phyloP scores from a whole-genome alignment of 2,113 vertebrate genomes.

The Hucho hucho region DNA sequence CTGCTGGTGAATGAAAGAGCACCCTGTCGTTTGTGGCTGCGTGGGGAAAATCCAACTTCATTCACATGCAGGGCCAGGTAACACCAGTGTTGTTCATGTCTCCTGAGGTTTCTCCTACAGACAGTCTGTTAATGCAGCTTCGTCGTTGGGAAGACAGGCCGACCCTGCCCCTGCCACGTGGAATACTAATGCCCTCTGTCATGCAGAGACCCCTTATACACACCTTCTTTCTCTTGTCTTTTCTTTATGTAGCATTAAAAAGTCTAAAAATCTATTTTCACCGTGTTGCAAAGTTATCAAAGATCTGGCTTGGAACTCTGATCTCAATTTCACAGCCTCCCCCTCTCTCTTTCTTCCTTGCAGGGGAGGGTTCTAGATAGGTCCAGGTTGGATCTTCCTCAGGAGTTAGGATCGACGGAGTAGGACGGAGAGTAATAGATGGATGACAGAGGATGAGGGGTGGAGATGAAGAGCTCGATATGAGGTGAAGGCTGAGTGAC shows the following conservation, averaged over 20 bases:
- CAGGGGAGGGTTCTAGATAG: neutral
- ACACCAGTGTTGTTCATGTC: neutral
- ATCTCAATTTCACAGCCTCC: conserved; percentile 28
- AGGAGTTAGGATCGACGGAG: neutral
- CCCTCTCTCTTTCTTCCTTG: neutral
- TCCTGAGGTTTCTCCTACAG: conserved; percentile 32
- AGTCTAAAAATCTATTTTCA: conserved; percentile 25
- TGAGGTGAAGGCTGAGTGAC: conserved; percentile 49
- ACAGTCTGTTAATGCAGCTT: conserved; percentile 36
- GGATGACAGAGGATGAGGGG: neutral
- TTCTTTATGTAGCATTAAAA: neutral
- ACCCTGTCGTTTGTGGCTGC: conserved; percentile 15
- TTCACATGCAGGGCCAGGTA: conserved; percentile 38
- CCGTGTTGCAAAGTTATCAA: conserved; percentile 22
- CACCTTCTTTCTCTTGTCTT: neutral
- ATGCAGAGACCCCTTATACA: neutral
- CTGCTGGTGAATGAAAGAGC: conserved; percentile 21
- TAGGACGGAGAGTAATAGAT: conserved; percentile 1
- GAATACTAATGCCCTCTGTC: conserved; percentile 45
- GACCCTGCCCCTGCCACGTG: conserved; percentile 16
- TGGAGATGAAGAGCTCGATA: conserved; percentile 26
- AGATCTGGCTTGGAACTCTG: conserved; percentile 20
- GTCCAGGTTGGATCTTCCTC: neutral
- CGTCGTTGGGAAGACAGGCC: neutral
- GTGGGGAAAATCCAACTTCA: conserved; percentile 6